These are phyloP conservation scores for Pristis pectinata DNA, from an alignment of 2,797 vertebrate genomes.

Conservation along the genomic window DNA sequence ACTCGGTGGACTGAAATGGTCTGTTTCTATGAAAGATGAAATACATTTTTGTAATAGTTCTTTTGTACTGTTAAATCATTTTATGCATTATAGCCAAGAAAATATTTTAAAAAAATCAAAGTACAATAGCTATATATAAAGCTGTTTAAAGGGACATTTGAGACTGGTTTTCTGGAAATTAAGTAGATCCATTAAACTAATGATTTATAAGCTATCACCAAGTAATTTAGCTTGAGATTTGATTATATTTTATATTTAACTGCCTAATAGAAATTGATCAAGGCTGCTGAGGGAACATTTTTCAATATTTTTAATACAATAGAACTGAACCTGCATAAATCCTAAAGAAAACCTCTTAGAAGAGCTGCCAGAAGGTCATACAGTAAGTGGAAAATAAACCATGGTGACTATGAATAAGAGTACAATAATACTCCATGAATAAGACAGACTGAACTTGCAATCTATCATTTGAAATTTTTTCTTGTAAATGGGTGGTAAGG, in stretches of 20 bases:
- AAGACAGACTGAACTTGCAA: background rate
- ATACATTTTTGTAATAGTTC: background rate
- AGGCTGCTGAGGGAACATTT: background rate
- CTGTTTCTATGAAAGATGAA: no score
- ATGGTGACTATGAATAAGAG: background rate
- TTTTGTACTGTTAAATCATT: background rate
- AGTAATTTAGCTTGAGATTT: background rate
- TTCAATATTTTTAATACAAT: background rate
- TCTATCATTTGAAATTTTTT: background rate
- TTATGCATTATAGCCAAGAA: background rate
- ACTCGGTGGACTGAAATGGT: no score
- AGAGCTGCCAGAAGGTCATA: background rate
- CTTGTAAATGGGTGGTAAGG: background rate
- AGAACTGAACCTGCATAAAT: background rate
- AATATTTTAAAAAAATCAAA: background rate
- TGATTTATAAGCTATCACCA: background rate
- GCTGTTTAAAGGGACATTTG: background rate
- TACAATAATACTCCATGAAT: background rate
- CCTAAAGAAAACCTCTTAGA: background rate
- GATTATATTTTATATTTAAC: background rate
- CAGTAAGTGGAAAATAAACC: background rate
- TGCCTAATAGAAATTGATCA: background rate
- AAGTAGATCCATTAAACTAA: background rate
- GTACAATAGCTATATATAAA: background rate
- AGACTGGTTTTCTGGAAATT: background rate